A percentile compares a stretch with the other conserved stretches of the same genome.
Conservation (phyloP, 2,797 vertebrate species). For the Pyrocephalus nanus region DNA sequence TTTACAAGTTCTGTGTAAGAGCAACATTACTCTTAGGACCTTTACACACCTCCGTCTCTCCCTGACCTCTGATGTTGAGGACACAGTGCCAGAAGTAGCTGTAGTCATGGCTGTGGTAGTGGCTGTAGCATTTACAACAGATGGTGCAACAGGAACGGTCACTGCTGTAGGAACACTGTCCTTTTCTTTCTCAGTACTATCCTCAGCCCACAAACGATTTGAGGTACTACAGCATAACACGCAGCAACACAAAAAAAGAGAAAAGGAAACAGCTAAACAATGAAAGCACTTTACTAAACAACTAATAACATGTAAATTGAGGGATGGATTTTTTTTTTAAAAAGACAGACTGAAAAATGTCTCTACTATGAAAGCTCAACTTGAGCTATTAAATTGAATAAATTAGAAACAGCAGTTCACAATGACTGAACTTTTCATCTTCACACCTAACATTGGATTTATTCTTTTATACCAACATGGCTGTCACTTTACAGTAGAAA, state of each 20-base stretch:
- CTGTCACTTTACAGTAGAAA: constrained; percentile 44
- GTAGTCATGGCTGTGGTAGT: constrained; percentile 87
- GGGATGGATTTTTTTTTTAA: constrained; percentile 75
- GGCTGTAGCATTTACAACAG: constrained; percentile 92
- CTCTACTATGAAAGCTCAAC: constrained; percentile 57
- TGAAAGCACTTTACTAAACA: constrained; percentile 80
- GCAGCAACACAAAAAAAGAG: constrained; percentile 83
- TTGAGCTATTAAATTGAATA: constrained; percentile 45
- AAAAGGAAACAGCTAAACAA: constrained; percentile 84
- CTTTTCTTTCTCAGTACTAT: constrained; percentile 92
- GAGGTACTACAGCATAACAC: constrained; percentile 81
- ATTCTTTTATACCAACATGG: constrained; percentile 36
- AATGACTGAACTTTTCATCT: constrained; percentile 23
- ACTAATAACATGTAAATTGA: constrained; percentile 73
- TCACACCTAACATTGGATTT: constrained; percentile 1
- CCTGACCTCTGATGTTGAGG: constrained; percentile 88
- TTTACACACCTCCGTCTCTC: constrained; percentile 95
- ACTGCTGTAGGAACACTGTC: constrained; percentile 92
- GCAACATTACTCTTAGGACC: constrained; percentile 61
- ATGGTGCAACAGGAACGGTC: constrained; percentile 93
- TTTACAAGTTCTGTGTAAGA: background rate
- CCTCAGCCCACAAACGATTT: constrained; percentile 97
- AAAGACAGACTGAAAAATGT: constrained; percentile 43
- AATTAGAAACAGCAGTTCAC: constrained; percentile 45
- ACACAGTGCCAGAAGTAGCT: constrained; percentile 87